Base-by-base conservation (phyloP, 2,113 vertebrate species). In the Ceyx margarethae region DNA sequence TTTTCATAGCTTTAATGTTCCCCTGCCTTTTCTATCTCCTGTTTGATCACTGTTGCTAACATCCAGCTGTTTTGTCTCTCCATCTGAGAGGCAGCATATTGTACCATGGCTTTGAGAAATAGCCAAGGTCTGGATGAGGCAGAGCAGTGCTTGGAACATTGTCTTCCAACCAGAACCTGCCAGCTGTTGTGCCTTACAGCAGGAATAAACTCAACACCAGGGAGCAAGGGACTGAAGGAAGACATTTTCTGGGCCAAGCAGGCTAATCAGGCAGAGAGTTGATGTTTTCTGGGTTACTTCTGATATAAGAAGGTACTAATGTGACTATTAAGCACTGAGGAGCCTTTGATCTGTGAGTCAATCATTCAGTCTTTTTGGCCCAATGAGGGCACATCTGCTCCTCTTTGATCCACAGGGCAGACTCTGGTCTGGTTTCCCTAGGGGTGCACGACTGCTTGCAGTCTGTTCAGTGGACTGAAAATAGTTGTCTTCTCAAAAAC, bases 241-340 rank as follows among this genome's bases (percentile, higher is more conserved):
- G 57, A 82, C 22, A 26, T 77, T 89, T 96, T 95, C 87, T 85
- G 85, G 89, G 92, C 85, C 26, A 1, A 89, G 67, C 28, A 86
- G 57, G 22, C 57, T 37, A 62, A 87, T 74, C 64, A 66, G 69
- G 5, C 14, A 50, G 65, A n/a, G 42, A 83, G 66, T 3, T 26
- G 85, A 82, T 31, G 85, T 71, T 96, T 96, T 92, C 95, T 96
- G 79, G 93, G 95, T 94, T 95, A 42, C 68, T 35, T 85, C 71
- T 91, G 78, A 68, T 81, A 76, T 33, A 5, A 75, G 58, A 68
- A 93, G 61, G 58, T 60, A 9, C 37, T 73, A 48, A 80, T 67
- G 72, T 77, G 89, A 48, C 46, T 69, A 9, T 60, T 58, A 57
- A 89, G 35, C 68, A 48, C n/a, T 6, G 86, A 96, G 67, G 64